These are phyloP conservation scores for Eumacrocentrus americanus DNA, from an alignment of 2,888 invertebrate genomes.

Conservation along the genomic window DNA sequence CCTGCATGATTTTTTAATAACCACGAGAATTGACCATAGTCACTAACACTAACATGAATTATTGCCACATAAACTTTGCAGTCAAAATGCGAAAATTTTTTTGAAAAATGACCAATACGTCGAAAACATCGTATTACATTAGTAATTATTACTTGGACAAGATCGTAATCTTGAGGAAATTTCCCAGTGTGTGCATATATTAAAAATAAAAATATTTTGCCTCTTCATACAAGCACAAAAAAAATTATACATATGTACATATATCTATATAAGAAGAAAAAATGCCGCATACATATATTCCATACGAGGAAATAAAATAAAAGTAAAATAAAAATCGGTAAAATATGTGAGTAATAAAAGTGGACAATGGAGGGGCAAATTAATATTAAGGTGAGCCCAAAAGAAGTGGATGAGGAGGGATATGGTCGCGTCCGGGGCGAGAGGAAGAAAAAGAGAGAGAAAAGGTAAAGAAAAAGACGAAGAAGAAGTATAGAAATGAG, in stretches of 20 bases:
- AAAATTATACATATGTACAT: not conserved
- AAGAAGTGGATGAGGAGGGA: slow-evolving; percentile 27
- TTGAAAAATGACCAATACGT: not conserved
- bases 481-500: slow-evolving; percentile 15
- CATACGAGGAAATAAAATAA: slow-evolving; percentile 36
- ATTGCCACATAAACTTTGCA: not conserved
- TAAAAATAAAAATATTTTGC: not conserved
- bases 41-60: too few relatives aligned
- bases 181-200: not conserved
- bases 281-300: slow-evolving; percentile 9
- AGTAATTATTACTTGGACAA: slow-evolving; percentile 3
- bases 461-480: slow-evolving; percentile 14
- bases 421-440: slow-evolving; percentile 31
- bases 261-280: not conserved
- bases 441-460: slow-evolving; percentile 25
- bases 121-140: not conserved
- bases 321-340: slow-evolving; percentile 48
- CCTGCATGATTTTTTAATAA: too few relatives aligned
- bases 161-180: not conserved
- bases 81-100: not conserved
- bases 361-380: slow-evolving; percentile 58
- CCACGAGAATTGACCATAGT: too few relatives aligned
- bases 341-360: slow-evolving; percentile 59
- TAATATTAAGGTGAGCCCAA: slow-evolving; percentile 53
- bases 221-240: not conserved